phyloP scores from a whole-genome alignment of 2,797 vertebrate genomes.

The Gallinago nigripennis region DNA sequence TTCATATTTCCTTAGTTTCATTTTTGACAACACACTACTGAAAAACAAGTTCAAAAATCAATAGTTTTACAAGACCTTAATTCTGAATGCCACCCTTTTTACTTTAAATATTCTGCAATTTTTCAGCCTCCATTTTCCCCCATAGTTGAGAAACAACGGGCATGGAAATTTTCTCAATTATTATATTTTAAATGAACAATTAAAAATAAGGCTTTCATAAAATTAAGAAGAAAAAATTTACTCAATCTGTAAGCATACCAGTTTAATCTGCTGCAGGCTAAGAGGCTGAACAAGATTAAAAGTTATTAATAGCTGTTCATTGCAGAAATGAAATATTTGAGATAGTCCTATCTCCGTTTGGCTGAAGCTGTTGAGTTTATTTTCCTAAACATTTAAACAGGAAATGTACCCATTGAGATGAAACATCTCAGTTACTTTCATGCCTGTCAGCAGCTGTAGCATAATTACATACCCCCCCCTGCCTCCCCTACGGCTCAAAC shows the following conservation, averaged over 20 bases:
- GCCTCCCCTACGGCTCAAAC: neutral
- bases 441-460: neutral
- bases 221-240: neutral
- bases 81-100: neutral
- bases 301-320: neutral
- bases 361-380: neutral
- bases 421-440: conserved; percentile 31
- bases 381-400: conserved; percentile 14
- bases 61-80: neutral
- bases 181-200: neutral
- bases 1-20: neutral
- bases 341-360: neutral
- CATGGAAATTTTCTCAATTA: neutral
- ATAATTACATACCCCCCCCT: neutral
- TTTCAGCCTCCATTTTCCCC: neutral
- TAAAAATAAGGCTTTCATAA: neutral
- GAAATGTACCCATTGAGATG: neutral
- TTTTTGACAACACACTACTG: neutral
- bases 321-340: conserved; percentile 14
- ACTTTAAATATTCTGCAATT: neutral
- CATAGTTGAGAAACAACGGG: neutral
- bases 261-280: neutral
- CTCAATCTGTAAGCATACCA: neutral
- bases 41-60: neutral
- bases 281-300: neutral